These are phyloP conservation scores for Eristalinus aeneus DNA, from an alignment of 2,888 invertebrate genomes.

Conservation along the genomic window DNA sequence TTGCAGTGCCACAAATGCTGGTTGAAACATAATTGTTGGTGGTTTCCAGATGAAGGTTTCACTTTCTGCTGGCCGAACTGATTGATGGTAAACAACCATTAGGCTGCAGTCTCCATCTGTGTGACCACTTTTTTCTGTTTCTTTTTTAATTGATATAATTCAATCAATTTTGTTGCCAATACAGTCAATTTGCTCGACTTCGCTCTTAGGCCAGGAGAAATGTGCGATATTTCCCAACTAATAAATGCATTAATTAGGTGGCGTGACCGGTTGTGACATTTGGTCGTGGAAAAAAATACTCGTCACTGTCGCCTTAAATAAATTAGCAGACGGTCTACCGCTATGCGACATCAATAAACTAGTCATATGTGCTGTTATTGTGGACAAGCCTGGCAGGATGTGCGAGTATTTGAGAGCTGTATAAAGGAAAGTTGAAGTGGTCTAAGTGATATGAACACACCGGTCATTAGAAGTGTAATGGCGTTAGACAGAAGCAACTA, in stretches of 20 bases:
- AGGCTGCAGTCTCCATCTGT: not conserved
- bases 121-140: not conserved
- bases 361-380: not conserved
- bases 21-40: not conserved
- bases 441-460: not conserved
- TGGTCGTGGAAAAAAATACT: not conserved
- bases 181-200: not conserved
- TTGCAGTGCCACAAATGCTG: not conserved
- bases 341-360: not conserved
- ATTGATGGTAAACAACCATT: not conserved
- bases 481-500: too few relatives aligned
- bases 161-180: not conserved
- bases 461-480: not conserved
- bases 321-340: not conserved
- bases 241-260: not conserved
- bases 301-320: not conserved
- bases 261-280: not conserved
- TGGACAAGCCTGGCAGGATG: not conserved
- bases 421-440: not conserved
- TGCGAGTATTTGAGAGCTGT: not conserved
- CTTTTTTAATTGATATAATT: not conserved
- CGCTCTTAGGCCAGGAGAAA: not conserved
- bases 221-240: not conserved
- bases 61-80: not conserved
- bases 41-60: not conserved